phyloP scores from a whole-genome alignment of 1,140 invertebrate genomes.

The Cotesia chilonis region DNA sequence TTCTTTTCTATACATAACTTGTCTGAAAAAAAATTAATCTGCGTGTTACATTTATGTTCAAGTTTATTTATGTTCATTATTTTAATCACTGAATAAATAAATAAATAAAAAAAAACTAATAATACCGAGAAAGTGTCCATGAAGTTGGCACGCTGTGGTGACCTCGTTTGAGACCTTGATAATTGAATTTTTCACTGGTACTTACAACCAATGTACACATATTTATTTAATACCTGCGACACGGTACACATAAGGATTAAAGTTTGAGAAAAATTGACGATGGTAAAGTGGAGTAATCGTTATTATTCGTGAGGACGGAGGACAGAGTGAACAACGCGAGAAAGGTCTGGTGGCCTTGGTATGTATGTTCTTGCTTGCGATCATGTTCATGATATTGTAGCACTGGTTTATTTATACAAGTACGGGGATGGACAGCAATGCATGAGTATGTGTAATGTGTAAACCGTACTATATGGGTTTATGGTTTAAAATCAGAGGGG shows the following conservation, averaged over 20 bases:
- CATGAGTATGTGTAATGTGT: too few relatives aligned
- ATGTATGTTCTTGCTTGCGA: too few relatives aligned
- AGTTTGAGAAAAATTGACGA: constrained; percentile 1
- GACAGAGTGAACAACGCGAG: constrained; percentile 12
- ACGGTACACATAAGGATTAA: background rate
- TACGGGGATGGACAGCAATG: too few relatives aligned
- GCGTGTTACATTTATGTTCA: background rate
- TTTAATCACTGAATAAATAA: background rate
- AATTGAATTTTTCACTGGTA: too few relatives aligned
- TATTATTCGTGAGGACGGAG: background rate
- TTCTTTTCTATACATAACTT: too few relatives aligned
- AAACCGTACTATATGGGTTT: background rate
- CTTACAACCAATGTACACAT: background rate
- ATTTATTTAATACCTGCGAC: background rate
- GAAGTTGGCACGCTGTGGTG: too few relatives aligned
- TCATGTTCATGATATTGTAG: too few relatives aligned
- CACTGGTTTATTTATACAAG: too few relatives aligned
- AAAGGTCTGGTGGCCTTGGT: constrained; percentile 9
- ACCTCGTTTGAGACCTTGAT: too few relatives aligned
- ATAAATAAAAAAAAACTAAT: background rate
- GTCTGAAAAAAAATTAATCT: too few relatives aligned
- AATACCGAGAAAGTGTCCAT: too few relatives aligned
- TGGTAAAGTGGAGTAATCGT: constrained; percentile 6
- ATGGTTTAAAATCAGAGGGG: constrained; percentile 18
- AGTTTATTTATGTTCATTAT: background rate